Base-by-base conservation (phyloP, 1,140 invertebrate species). In the Antheraea mylitta region DNA sequence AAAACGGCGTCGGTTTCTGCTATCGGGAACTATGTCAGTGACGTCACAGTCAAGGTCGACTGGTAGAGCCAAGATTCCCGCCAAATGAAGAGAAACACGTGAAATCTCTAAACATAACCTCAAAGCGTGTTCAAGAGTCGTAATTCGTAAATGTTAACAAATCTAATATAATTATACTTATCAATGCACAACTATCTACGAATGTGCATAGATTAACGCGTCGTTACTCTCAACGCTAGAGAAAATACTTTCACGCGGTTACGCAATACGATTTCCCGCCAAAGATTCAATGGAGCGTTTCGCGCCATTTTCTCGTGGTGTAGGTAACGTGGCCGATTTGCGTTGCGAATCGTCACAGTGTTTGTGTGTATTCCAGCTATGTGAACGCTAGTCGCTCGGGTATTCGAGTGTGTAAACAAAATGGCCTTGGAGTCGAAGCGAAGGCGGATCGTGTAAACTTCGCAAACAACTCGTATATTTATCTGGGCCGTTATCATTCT, bases 251-350 rank as follows among this genome's bases (percentile, higher is more conserved):
- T 88, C 85, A 79, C 81, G 77, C 74, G 71, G 71, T 90, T 89
- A 80, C 76, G 85, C 74, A 87, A 89, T 58, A n/a, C 65, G 68
- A 68, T 82, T 88, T 91, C 82, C 87, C 87, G 87, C 87, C 87
- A 86, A 91, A 82, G 70, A 75, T 80, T 89, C 87, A 90, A 91
- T 90, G 89, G 70, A 90, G 82, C 81, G 82, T 81, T 91, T 91
- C 87, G 80, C 89, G 89, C 87, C 86, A 88, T 89, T 88, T 85
- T 89, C 77, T 81, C 63, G 69, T 22, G 60, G 68, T 77, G 79
- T 77, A n/a, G n/a, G n/a, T n/a, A 74, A 81, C 65, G 19, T 81
- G 76, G 72, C 79, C 62, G 72, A 78, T 80, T 89, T 76, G 45
- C 63, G 76, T 70, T 77, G 78, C 58, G 63, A 58, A 42, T 78